Base-by-base conservation (phyloP, 2,888 invertebrate species). In the Mechanitis mazaeus region DNA sequence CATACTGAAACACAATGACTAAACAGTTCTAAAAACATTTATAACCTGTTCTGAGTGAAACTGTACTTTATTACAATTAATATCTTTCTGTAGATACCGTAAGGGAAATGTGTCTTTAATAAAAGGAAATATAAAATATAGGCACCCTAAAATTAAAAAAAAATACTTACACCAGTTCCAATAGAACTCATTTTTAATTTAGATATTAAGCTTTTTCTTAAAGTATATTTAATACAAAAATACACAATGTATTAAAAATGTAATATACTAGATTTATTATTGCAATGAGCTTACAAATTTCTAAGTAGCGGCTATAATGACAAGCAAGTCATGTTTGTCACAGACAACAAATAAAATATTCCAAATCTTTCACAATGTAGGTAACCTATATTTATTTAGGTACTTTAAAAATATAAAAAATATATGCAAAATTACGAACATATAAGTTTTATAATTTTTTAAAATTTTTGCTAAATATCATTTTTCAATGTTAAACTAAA, bases 141-240 rank as follows among this genome's bases (percentile, higher is more conserved):
- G 6, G 11, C 20, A 20, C 20, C 9, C 11, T 9, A 42, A 7
- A 42, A 42, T 42, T 42, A 9, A 9, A 42, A 9, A 1, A 9
- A 7, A 9, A 53, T 64, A 93, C 94, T 94, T 93, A 97, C 96
- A 72, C 97, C 97, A 68, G 97, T 97, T 72, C 97, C 97, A 80
- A 98, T 97, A 35, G 97, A 97, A 93, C 97, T 97, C 97, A 97
- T 97, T 54, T 33, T 66, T 56, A 11, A 45, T 54, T 35, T n/a
- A 54, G 38, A 11, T 60, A 47, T 45, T 54, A 11, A 46, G 58
- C 58, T 20, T 54, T 20, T 54, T 54, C 11, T 9, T 46, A 58
- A 58, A 54, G 20, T 31, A 33, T 46, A 31, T 47, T 56, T 33
- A 20, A 20, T 11, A 57, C 35, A 54, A 55, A 47, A 3, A 58